These are phyloP conservation scores for Sebastes cheni DNA, from an alignment of 2,797 vertebrate species.

Conservation along the genomic window DNA sequence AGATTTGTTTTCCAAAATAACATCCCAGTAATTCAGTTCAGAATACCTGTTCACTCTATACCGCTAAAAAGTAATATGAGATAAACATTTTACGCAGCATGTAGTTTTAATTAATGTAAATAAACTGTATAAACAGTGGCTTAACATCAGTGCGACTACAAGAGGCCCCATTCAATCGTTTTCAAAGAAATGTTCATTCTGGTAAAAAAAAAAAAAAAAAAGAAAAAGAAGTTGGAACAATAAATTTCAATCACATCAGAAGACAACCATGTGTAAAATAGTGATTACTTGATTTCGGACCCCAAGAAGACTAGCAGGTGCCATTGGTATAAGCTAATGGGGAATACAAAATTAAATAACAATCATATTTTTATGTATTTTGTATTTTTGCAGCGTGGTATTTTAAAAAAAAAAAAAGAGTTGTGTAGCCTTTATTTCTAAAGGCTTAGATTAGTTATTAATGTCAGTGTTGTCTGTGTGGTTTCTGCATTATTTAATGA, in stretches of 20 bases:
- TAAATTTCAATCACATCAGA: constrained; percentile 91
- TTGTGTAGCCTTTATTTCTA: neutral
- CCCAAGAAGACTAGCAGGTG: no score
- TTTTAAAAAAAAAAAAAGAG: neutral
- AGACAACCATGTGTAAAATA: constrained; percentile 87
- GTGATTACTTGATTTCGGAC: constrained; percentile 9
- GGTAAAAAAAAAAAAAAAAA: constrained; percentile 77
- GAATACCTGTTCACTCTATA: neutral
- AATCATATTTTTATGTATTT: neutral
- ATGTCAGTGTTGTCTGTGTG: neutral
- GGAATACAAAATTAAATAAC: no score
- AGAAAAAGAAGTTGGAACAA: constrained; percentile 86
- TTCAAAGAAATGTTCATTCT: constrained; percentile 7
- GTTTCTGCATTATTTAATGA: constrained; percentile 30
- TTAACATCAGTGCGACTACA: constrained; percentile 29
- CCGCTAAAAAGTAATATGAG: constrained; percentile 1
- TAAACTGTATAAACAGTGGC: constrained; percentile 16
- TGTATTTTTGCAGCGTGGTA: neutral
- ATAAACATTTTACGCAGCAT: constrained; percentile 15
- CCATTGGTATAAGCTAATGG: no score
- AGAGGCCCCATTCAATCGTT: neutral
- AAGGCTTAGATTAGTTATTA: neutral
- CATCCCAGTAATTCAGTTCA: neutral
- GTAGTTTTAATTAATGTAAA: constrained; percentile 42
- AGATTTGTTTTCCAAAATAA: constrained; percentile 1